Evolutionary conservation across 2,888 invertebrate species (phyloP).

Genomic region (Acrocyrtus sp.): DNA sequence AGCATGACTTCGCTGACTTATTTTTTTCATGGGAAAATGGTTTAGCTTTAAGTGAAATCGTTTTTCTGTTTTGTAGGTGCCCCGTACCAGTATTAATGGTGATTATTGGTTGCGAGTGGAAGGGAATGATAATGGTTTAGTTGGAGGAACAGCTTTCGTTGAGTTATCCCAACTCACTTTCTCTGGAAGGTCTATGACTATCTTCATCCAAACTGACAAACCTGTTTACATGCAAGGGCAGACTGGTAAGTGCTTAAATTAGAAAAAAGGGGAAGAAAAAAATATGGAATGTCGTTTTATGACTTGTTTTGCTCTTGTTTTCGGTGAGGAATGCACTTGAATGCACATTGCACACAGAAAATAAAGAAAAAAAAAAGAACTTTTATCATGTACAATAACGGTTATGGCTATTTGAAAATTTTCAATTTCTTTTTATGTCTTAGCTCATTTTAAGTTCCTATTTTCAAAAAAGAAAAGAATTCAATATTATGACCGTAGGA

Average conservation of each 20-base stretch:
- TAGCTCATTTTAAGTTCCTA: too few relatives aligned
- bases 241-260: conserved; percentile 70
- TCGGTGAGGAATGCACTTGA: too few relatives aligned
- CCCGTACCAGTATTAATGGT: conserved; percentile 83
- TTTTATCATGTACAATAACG: too few relatives aligned
- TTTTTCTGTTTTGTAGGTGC: conserved; percentile 71
- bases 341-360: neutral
- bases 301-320: neutral
- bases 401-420: too few relatives aligned
- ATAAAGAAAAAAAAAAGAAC: neutral
- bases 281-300: neutral
- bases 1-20: conserved; percentile 24
- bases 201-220: conserved; percentile 94
- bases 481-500: too few relatives aligned
- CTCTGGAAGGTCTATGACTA: conserved; percentile 91
- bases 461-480: too few relatives aligned
- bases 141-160: conserved; percentile 87
- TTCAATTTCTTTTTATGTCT: too few relatives aligned
- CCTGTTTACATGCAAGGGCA: conserved; percentile 95
- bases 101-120: conserved; percentile 86
- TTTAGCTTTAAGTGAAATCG: conserved; percentile 34
- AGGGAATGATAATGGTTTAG: conserved; percentile 80
- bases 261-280: neutral
- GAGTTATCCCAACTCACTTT: conserved; percentile 89
- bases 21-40: conserved; percentile 4